These are phyloP conservation scores for Acipenser ruthenus DNA, from an alignment of 2,797 vertebrate species.

Conservation along the genomic window DNA sequence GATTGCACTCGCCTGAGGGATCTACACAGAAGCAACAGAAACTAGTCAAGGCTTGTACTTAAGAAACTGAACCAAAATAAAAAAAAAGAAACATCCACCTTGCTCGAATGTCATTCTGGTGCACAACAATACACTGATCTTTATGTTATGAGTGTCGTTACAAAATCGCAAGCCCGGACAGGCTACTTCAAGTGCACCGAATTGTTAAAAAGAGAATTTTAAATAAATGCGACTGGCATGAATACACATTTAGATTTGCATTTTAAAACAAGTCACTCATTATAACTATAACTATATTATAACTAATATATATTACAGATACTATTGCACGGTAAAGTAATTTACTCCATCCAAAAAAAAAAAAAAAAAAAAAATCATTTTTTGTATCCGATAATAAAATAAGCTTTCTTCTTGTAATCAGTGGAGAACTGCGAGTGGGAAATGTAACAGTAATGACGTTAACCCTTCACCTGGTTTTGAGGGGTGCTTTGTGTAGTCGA, in stretches of 20 bases:
- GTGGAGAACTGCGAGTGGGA: neutral
- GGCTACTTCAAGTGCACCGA: no score
- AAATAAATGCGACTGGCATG: no score
- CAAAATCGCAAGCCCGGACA: neutral
- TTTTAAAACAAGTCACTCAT: no score
- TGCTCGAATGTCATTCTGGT: neutral
- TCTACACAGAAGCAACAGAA: slow-evolving; percentile 49
- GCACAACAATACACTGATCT: neutral
- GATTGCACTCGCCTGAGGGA: slow-evolving; percentile 92
- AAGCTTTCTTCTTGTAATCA: neutral
- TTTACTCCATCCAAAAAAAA: no score
- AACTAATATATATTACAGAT: no score
- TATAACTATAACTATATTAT: no score
- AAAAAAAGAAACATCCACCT: neutral
- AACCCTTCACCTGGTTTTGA: slow-evolving; percentile 81
- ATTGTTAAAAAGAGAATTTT: no score
- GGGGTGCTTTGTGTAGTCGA: slow-evolving; percentile 96
- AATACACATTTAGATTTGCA: no score
- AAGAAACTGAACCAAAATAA: neutral
- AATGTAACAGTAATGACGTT: neutral
- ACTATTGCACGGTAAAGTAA: no score
- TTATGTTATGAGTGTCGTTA: neutral
- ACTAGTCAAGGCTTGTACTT: neutral
- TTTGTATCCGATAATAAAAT: neutral
- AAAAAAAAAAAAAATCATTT: no score